A percentile compares a stretch with the other conserved stretches of the same genome.
Evolutionary conservation across 2,797 vertebrate genomes (phyloP).

Genomic region (Ctenochaetus hawaiiensis): DNA sequence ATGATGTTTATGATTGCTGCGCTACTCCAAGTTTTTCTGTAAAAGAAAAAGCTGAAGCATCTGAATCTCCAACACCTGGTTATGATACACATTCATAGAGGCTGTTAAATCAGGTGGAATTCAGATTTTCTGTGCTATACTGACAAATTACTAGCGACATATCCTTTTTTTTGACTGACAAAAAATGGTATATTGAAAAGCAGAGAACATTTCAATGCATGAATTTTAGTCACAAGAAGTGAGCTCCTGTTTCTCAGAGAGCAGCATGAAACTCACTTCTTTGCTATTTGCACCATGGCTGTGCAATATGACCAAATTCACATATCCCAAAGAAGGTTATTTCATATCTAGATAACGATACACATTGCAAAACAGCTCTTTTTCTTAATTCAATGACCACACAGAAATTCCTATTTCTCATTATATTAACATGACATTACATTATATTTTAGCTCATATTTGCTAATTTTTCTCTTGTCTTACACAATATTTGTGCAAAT

Average conservation of each 20-base stretch:
- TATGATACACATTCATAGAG: conserved; percentile 61
- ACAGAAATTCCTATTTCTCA: too few species aligned
- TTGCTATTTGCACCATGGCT: neutral
- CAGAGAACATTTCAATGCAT: conserved; percentile 24
- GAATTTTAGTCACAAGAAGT: conserved; percentile 35
- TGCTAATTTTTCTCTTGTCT: too few species aligned
- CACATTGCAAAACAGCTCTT: too few species aligned
- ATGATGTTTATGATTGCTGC: conserved; percentile 59
- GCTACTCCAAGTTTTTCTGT: conserved; percentile 39
- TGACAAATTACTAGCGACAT: conserved; percentile 30
- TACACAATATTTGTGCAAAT: too few species aligned
- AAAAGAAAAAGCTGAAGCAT: conserved; percentile 45
- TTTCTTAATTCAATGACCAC: too few species aligned
- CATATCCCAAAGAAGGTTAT: too few species aligned
- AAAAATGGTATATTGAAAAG: conserved; percentile 25
- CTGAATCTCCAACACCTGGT: conserved; percentile 53
- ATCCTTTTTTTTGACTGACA: conserved; percentile 38
- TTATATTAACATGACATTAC: too few species aligned
- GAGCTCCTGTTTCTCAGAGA: conserved; percentile 19
- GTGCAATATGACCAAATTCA: neutral
- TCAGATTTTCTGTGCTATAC: conserved; percentile 44
- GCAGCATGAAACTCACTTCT: neutral
- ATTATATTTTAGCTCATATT: too few species aligned
- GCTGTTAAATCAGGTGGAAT: conserved; percentile 67
- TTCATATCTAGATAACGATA: too few species aligned